These are phyloP conservation scores for Varanus salvator DNA, from an alignment of 2,113 vertebrate genomes.

Conservation along the genomic window DNA sequence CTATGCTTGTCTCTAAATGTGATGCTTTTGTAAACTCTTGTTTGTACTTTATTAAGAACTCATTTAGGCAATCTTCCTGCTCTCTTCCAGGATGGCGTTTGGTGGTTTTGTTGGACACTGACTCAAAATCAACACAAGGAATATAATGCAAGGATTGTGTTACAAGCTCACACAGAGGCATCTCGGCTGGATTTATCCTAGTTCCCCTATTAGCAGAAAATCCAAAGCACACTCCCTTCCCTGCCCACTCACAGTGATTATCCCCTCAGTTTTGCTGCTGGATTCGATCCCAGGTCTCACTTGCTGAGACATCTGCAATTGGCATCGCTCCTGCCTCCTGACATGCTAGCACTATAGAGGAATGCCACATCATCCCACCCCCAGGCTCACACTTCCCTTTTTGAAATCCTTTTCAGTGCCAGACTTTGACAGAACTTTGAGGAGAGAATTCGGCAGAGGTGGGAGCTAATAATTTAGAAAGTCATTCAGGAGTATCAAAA, in stretches of 20 bases:
- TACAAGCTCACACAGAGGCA: slow-evolving; percentile 12
- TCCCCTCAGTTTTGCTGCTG: not conserved
- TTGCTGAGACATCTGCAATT: slow-evolving; percentile 32
- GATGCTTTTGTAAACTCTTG: slow-evolving; percentile 12
- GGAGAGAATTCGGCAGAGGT: slow-evolving; percentile 3
- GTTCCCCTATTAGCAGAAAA: slow-evolving; percentile 37
- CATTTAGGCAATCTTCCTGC: not conserved
- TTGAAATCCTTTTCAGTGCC: slow-evolving; percentile 43
- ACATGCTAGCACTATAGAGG: slow-evolving; percentile 14
- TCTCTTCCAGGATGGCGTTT: not conserved
- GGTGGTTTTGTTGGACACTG: not conserved
- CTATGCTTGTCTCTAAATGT: slow-evolving; percentile 10
- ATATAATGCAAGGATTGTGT: slow-evolving; percentile 6
- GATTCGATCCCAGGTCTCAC: slow-evolving; percentile 20
- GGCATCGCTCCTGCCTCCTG: slow-evolving; percentile 11
- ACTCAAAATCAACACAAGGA: slow-evolving; percentile 28
- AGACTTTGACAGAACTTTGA: slow-evolving; percentile 21
- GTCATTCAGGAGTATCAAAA: slow-evolving; percentile 11
- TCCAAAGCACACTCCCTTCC: slow-evolving; percentile 28
- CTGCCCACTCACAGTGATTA: slow-evolving; percentile 6
- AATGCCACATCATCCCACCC: not conserved
- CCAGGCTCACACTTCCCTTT: slow-evolving; percentile 14
- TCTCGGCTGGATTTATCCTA: not conserved
- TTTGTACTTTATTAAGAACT: slow-evolving; percentile 16
- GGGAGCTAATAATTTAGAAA: slow-evolving; percentile 29